Base-by-base conservation (phyloP, 2,113 vertebrate species). In the Boulengeromyrus knoepffleri region DNA sequence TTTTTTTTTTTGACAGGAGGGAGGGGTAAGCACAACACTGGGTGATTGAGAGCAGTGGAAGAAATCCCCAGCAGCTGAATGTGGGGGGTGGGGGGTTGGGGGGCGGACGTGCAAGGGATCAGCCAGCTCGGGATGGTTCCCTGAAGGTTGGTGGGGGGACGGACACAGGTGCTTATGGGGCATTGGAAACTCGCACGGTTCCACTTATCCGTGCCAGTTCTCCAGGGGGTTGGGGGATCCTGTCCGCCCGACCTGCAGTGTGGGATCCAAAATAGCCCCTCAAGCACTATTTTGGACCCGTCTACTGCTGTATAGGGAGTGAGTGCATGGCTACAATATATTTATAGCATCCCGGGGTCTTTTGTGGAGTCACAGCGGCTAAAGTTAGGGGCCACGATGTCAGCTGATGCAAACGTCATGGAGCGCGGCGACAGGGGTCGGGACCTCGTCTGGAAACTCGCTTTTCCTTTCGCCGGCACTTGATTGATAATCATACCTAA, bases 361-460 rank as follows among this genome's bases (percentile, higher is more conserved):
- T 94, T 93, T 93, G 92, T 92, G 88, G 91, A 91, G 91, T 93
- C 91, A 92, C 90, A 91, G 74, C 36, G 77, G 89, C 91, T 93
- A 93, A 90, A 93, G 92, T 92, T 94, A 91, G 91, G 77, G 85
- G n/a, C 24, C 49, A 49, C 2, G 9, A 62, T 27, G 56, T 93
- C 90, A 90, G 88, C 89, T 92, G 91, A 90, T 15, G 24, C 31
- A 89, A 53, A 87, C 88, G 52, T 92, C 89, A 92, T 39, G 62
- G 66, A 89, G 88, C 13, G 24, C 36, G 24, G 52, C 17, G 88
- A 91, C 88, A 77, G 89, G 42, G 89, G 83, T 91, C 89, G 90
- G 27, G 88, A 91, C 90, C 91, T 83, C 36, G 36, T 90, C 87
- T 91, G 90, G 58, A 89, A 27, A 52, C 21, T 21, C 10, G 88